Evolutionary conservation across 2,797 vertebrate species (phyloP), one percentile per base, ranked within the genome.

Genomic region (Gymnocypris eckloni): DNA sequence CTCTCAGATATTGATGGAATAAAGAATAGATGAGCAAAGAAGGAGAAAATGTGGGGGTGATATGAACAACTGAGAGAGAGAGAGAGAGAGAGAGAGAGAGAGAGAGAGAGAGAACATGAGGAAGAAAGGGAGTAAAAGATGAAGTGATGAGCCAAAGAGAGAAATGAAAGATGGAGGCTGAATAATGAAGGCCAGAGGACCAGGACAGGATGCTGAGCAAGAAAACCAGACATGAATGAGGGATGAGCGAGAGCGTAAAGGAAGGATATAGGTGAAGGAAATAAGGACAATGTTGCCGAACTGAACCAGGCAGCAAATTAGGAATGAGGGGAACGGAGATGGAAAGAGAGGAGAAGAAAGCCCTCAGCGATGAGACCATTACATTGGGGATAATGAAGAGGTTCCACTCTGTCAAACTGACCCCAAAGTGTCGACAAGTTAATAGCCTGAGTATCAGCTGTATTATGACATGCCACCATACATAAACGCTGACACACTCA

Each of bases 351-450:
- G 73, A 48, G 41, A 78, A 87, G 86, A 79, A 88, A 91, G 93
- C 94, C 94, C 76, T 91, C 88, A 94, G 94, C 93, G 82, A 95
- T 94, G 94, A 94, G 94, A 94, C 95, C 94, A 96, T 96, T 96
- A 95, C 92, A 91, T 86, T 89, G 92, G 90, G 92, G 94, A 95
- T 95, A 95, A 95, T 95, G 94, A 95, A 95, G 94, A 95, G 93
- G 95, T 96, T 96, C 94, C 93, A 95, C 93, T 92, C 95, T 95
- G 93, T 94, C 92, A 93, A 91, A 93, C 94, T 96, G 95, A 95
- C 95, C 95, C 93, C 95, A 96, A 96, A 96, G 93, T 96, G 95
- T 96, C 95, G 95, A 94, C 94, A 95, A 95, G 93, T 94, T 95
- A 95, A 95, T 95, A 94, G 95, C 94, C 92, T 93, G 91, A 94